Evolutionary conservation across 2,797 vertebrate species (phyloP).

Genomic region (Chaetophractus vellerosus): DNA sequence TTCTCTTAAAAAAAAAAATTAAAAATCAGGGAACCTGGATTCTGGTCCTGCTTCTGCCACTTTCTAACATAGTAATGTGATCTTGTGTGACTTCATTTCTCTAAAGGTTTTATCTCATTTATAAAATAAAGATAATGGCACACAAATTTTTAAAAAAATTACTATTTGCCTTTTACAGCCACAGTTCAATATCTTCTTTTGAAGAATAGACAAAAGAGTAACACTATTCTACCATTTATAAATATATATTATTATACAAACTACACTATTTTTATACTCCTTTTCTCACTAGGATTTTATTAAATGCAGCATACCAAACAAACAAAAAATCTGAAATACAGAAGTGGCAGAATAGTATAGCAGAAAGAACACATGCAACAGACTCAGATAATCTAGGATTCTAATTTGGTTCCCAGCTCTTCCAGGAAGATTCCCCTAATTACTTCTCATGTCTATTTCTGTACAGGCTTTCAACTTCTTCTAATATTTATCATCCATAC

Average conservation of each 20-base stretch:
- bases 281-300: constrained; percentile 45
- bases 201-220: not conserved
- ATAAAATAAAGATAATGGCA: constrained; percentile 35
- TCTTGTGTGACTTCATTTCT: constrained; percentile 1
- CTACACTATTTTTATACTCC: constrained; percentile 28
- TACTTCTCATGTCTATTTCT: not conserved
- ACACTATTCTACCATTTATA: not conserved
- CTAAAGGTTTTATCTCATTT: constrained; percentile 48
- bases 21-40: constrained; percentile 31
- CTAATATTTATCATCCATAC: not conserved
- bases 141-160: not conserved
- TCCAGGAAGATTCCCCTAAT: constrained; percentile 22
- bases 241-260: not conserved
- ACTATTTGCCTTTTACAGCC: constrained; percentile 37
- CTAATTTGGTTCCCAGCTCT: constrained; percentile 24
- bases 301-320: not conserved
- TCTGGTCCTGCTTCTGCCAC: constrained; percentile 19
- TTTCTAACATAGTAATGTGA: not conserved
- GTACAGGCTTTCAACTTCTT: not conserved
- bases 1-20: not conserved
- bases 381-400: not conserved
- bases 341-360: not conserved
- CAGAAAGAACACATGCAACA: constrained; percentile 29
- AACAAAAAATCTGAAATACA: not conserved
- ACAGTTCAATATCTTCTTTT: constrained; percentile 30